phyloP scores from a whole-genome alignment of 2,888 invertebrate species.

The Lithophane leautieri region DNA sequence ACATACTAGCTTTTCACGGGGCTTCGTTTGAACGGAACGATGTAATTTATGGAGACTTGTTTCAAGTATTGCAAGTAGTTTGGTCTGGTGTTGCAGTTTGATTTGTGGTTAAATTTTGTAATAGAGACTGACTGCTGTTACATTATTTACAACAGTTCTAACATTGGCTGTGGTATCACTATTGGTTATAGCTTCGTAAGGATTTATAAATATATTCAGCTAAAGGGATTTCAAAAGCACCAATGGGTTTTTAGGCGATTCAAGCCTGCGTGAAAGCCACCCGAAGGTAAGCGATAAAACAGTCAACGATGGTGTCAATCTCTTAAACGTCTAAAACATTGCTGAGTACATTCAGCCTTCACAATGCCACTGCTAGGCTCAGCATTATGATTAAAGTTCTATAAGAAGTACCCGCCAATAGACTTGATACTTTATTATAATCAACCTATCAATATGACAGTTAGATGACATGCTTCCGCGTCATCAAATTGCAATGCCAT shows the following conservation, averaged over 20 bases:
- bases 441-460: conserved; percentile 20
- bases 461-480: conserved; percentile 2
- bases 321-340: neutral
- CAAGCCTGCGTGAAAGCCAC: no score
- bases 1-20: conserved; percentile 45
- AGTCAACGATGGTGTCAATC: neutral
- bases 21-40: conserved; percentile 43
- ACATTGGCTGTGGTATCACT: conserved; percentile 1
- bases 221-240: neutral
- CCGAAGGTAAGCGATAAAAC: no score
- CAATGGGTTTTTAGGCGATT: no score
- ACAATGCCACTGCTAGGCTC: neutral
- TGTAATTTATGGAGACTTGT: conserved; percentile 56
- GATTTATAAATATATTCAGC: neutral
- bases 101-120: conserved; percentile 38
- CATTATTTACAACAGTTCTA: conserved; percentile 2
- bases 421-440: neutral
- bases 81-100: conserved; percentile 13
- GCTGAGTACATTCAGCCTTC: neutral
- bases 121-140: conserved; percentile 17
- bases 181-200: neutral
- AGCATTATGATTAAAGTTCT: neutral
- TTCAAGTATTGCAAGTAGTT: conserved; percentile 24
- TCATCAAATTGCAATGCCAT: conserved; percentile 32
- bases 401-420: neutral